These are phyloP conservation scores for Nannoperca obscura DNA, from an alignment of 2,797 vertebrate species.

Conservation along the genomic window DNA sequence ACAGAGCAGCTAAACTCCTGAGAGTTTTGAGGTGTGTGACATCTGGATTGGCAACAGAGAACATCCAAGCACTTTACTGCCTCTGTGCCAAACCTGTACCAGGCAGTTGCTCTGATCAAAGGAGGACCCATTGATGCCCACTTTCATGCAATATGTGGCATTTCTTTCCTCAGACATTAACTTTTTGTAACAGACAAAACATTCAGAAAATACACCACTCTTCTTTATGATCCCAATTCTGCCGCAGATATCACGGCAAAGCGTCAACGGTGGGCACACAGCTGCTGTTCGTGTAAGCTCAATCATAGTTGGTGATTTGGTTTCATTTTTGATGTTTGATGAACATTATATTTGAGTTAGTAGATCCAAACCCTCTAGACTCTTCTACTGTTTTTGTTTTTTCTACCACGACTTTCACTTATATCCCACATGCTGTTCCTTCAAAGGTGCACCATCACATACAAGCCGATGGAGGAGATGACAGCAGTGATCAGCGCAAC, in stretches of 20 bases:
- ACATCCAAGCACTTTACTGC: conserved; percentile 88
- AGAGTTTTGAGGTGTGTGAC: conserved; percentile 67
- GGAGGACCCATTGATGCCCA: conserved; percentile 85
- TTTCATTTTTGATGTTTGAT: conserved; percentile 40
- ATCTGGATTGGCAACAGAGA: conserved; percentile 82
- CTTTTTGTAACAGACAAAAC: conserved; percentile 56
- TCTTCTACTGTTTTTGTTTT: conserved; percentile 29
- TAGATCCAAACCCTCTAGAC: conserved; percentile 61
- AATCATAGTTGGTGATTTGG: conserved; percentile 75
- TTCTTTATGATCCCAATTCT: conserved; percentile 62
- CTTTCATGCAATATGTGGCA: conserved; percentile 87
- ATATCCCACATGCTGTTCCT: conserved; percentile 60
- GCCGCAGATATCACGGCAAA: conserved; percentile 39
- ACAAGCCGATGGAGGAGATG: conserved; percentile 62
- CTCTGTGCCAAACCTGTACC: conserved; percentile 84
- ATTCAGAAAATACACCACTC: conserved; percentile 62
- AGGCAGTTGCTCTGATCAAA: conserved; percentile 82
- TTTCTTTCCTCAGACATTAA: conserved; percentile 51
- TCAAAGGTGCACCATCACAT: conserved; percentile 63
- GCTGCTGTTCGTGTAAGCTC: conserved; percentile 71
- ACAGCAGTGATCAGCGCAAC: conserved; percentile 68
- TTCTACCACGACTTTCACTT: conserved; percentile 44
- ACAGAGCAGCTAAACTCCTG: conserved; percentile 65
- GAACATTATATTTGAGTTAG: conserved; percentile 45
- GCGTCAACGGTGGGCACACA: conserved; percentile 31